Base-by-base conservation (phyloP, 2,113 vertebrate genomes). In the Phalacrocorax carbo region DNA sequence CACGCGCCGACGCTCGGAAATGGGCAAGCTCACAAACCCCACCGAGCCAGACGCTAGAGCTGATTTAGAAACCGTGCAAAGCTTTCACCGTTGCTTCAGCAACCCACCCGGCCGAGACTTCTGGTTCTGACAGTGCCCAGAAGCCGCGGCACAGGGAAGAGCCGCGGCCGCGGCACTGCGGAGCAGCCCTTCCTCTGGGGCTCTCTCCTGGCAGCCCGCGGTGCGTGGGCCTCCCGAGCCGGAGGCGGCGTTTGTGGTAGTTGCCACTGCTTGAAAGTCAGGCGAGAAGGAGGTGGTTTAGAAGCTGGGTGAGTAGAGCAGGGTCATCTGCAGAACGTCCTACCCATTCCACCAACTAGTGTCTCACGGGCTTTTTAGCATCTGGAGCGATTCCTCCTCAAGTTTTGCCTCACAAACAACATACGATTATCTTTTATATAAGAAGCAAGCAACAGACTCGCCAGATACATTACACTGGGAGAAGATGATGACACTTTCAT, bases 111-210 rank as follows among this genome's bases (percentile, higher is more conserved):
- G 36, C 36, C 0, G 2, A 26, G 49, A 51, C 40, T n/a, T 46
- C 27, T 22, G 25, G 15, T 27, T 32, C 30, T 15, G 49, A 36
- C 22, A n/a, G 82, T 2, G 19, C 36, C 38, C 52, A 9, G 44
- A 29, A 27, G 38, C 9, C 1, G 4, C n/a, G 6, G 25, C 25
- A 22, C n/a, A 16, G 26, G 68, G 60, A 51, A 40, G 57, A 62
- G 3, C 34, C 6, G 19, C 58, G 25, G 5, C 9, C 2, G 9
- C 30, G 34, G 18, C 49, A 25, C 0, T 9, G 42, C 51, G 11
- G 51, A 58, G 13, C 30, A n/a, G 51, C 40, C 38, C 64, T n/a
- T 36, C 68, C 60, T 7, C 29, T 2, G 51, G 20, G 3, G 44
- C 25, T 2, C 54, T 22, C 54, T 36, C 64, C 38, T 10, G 22